Percentiles rank a stretch among this genome's conserved stretches.
These are phyloP conservation scores for Eupsilia transversa DNA, from an alignment of 2,888 invertebrate genomes.

Conservation along the genomic window DNA sequence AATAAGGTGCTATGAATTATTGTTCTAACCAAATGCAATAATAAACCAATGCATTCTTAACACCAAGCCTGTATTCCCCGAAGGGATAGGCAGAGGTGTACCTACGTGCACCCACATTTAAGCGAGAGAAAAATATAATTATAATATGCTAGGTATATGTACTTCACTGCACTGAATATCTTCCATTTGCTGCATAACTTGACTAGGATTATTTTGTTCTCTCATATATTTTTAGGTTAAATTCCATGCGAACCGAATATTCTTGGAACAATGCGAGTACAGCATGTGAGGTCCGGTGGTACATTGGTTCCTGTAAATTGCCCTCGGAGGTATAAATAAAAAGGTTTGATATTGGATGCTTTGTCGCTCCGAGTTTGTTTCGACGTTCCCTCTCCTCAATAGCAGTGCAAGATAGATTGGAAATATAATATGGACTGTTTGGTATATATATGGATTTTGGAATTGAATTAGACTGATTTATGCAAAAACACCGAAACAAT, in stretches of 20 bases:
- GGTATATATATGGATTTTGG: no score
- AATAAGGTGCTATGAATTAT: background rate
- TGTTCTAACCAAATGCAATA: background rate
- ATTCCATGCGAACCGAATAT: conserved; percentile 21
- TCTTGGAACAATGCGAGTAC: conserved; percentile 13
- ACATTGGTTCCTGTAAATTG: background rate
- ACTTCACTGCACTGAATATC: no score
- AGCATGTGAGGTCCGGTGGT: background rate
- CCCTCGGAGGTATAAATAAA: background rate
- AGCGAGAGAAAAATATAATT: no score
- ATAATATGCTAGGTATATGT: no score
- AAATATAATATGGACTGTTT: no score
- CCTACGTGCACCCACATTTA: no score
- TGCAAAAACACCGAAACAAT: background rate
- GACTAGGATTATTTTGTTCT: background rate
- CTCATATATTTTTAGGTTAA: conserved; percentile 1
- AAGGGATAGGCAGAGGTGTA: no score
- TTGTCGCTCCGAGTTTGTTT: background rate
- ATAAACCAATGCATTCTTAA: no score
- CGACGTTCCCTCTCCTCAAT: background rate
- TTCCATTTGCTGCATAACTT: conserved; percentile 1
- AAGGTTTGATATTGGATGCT: background rate
- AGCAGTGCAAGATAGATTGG: background rate
- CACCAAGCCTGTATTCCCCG: no score
- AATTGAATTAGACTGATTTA: background rate